Percentiles rank a stretch among this genome's conserved stretches.
phyloP scores from a whole-genome alignment of 2,797 vertebrate species.

The Notoglanidium macrostoma region DNA sequence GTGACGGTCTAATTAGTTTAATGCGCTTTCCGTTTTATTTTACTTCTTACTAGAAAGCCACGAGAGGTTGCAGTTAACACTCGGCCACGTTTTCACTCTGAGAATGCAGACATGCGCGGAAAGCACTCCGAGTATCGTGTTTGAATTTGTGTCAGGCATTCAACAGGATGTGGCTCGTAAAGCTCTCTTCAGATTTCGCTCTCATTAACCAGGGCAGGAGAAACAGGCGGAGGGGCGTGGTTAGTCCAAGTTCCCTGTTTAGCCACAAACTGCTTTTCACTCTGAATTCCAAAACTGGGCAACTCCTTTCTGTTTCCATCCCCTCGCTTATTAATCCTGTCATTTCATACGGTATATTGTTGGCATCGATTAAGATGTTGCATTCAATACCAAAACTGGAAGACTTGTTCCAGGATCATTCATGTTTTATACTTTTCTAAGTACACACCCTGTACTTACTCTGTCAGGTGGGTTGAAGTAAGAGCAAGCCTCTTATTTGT shows the following conservation, averaged over 20 bases:
- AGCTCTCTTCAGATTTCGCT: constrained; percentile 52
- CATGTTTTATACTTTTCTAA: neutral
- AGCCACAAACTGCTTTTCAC: constrained; percentile 69
- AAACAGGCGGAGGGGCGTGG: constrained; percentile 62
- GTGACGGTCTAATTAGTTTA: constrained; percentile 17
- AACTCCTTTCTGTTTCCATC: constrained; percentile 54
- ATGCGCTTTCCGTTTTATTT: constrained; percentile 5
- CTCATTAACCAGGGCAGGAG: constrained; percentile 52
- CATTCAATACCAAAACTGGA: constrained; percentile 16
- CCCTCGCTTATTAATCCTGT: constrained; percentile 46
- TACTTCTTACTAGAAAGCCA: neutral
- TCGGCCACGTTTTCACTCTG: neutral
- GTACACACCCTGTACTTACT: neutral
- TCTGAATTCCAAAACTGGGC: constrained; percentile 61
- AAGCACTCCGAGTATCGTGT: constrained; percentile 37
- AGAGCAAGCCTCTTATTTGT: neutral
- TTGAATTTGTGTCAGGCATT: constrained; percentile 54
- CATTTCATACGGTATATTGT: neutral
- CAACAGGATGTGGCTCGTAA: constrained; percentile 59
- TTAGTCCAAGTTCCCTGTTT: constrained; percentile 62
- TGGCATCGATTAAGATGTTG: constrained; percentile 24
- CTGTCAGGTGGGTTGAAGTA: neutral
- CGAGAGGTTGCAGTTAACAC: neutral
- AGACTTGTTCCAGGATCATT: neutral
- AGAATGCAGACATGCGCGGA: neutral